Evolutionary conservation across 23 tunicate genomes (phyloP).

Genomic region (Corella eumyota): DNA sequence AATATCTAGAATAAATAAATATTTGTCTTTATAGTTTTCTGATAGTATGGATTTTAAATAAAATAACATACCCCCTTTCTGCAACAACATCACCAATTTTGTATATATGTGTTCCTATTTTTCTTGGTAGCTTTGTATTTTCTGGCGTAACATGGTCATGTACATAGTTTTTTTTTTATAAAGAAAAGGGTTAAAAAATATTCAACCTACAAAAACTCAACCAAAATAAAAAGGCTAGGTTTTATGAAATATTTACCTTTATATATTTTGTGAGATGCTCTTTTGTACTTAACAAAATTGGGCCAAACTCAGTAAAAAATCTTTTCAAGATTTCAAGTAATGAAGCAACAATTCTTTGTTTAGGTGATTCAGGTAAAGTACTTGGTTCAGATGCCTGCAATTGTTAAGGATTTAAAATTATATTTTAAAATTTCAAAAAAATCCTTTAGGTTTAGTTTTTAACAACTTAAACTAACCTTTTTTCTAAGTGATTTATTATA

Average conservation of each 20-base stretch:
- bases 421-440: no score
- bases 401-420: not conserved
- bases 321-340: conserved; percentile 20
- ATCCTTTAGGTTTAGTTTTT: no score
- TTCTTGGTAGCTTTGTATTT: not conserved
- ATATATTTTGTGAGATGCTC: conserved; percentile 5
- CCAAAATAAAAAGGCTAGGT: no score
- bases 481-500: conserved; percentile 8
- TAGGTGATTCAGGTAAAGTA: conserved; percentile 32
- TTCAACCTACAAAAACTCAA: not conserved
- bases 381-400: conserved; percentile 9
- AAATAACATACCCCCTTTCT: not conserved
- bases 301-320: conserved; percentile 8
- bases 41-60: conserved; percentile 3
- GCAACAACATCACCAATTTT: not conserved
- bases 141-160: not conserved
- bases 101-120: not conserved
- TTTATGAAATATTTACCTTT: conserved; percentile 24
- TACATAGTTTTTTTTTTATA: not conserved
- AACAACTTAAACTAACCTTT: not conserved
- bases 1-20: conserved; percentile 12
- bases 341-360: conserved; percentile 25
- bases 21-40: not conserved
- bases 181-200: not conserved
- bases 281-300: conserved; percentile 7